Evolutionary conservation across 2,888 invertebrate genomes (phyloP).

Genomic region (Rhopalosiphum nymphaeae): DNA sequence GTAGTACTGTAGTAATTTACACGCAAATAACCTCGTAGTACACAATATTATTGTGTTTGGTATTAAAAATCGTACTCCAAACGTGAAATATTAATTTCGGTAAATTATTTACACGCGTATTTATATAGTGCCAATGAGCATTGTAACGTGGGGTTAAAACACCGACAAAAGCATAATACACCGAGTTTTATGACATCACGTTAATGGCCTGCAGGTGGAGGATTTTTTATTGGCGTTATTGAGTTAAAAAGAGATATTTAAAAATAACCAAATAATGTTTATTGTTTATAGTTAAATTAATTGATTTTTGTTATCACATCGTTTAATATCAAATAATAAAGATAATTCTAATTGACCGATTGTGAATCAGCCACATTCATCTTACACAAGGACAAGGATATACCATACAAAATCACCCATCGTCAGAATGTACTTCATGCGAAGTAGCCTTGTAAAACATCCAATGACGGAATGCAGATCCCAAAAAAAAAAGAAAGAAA

Average conservation of each 20-base stretch:
- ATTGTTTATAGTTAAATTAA: background rate
- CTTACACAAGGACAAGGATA: too few relatives aligned
- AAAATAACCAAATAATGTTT: background rate
- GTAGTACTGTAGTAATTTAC: background rate
- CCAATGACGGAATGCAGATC: too few relatives aligned
- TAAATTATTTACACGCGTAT: background rate
- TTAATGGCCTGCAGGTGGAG: background rate
- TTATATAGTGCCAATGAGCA: background rate
- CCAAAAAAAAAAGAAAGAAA: too few relatives aligned
- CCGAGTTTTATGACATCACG: background rate
- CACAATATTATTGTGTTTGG: background rate
- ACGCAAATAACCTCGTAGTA: background rate
- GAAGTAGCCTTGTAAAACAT: too few relatives aligned
- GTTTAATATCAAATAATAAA: background rate
- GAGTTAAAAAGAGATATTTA: background rate
- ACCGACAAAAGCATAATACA: background rate
- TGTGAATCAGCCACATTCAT: too few relatives aligned
- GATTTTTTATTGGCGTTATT: background rate
- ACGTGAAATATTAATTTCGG: background rate
- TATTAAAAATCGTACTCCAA: background rate
- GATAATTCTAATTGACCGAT: background rate
- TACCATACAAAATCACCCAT: too few relatives aligned
- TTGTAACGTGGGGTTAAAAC: background rate
- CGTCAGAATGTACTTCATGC: too few relatives aligned
- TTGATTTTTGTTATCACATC: background rate